Evolutionary conservation across 1,140 invertebrate genomes (phyloP).

Genomic region (Anoplophora glabripennis): DNA sequence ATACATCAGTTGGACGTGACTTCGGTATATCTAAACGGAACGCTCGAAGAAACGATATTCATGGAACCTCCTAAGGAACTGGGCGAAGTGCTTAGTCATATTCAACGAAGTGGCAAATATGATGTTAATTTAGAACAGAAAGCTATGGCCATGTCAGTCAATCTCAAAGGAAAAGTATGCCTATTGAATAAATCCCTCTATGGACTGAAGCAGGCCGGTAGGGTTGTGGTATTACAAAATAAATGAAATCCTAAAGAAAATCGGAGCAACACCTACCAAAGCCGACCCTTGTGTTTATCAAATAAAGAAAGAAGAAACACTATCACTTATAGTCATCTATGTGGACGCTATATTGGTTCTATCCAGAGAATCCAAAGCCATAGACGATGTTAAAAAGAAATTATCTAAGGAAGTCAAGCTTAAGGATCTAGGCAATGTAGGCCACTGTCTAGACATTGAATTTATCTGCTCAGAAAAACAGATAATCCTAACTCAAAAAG

Average conservation of each 20-base stretch:
- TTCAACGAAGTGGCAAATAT: not conserved
- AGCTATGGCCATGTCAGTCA: not conserved
- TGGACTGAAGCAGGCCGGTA: conserved; percentile 4
- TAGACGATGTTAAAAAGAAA: conserved; percentile 22
- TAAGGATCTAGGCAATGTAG: conserved; percentile 26
- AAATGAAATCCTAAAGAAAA: not conserved
- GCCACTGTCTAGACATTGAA: conserved; percentile 30
- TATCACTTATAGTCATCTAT: conserved; percentile 39
- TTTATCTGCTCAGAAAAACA: too few relatives aligned
- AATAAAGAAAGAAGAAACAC: not conserved
- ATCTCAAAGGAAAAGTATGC: conserved; percentile 1
- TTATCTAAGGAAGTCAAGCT: conserved; percentile 29
- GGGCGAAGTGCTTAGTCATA: not conserved
- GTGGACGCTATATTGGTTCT: conserved; percentile 45
- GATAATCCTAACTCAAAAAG: conserved; percentile 1
- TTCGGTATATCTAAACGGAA: conserved; percentile 30
- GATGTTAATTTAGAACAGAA: not conserved
- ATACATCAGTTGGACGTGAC: conserved; percentile 36
- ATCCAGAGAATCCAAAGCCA: conserved; percentile 33
- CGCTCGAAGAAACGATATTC: conserved; percentile 5
- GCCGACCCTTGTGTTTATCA: too few relatives aligned
- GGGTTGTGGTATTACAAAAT: conserved; percentile 16
- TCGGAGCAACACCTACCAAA: not conserved
- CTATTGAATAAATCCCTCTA: conserved; percentile 11
- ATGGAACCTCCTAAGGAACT: conserved; percentile 12